Evolutionary conservation across 1,140 invertebrate species (phyloP), one percentile per base, ranked within the genome.

Genomic region (Listronotus bonariensis): DNA sequence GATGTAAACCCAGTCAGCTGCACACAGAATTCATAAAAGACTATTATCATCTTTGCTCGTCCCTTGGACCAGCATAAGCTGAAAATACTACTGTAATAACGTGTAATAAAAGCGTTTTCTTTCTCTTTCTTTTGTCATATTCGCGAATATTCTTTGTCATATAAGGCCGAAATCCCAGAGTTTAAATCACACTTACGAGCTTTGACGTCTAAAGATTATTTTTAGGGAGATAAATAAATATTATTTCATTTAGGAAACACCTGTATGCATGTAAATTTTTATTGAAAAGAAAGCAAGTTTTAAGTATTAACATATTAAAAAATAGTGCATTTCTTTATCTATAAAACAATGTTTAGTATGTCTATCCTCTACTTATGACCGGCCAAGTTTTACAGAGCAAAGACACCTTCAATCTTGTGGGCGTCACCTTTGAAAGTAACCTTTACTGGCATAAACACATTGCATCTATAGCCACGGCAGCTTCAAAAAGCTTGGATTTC

Each of bases 81-180:
- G 68, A 57, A 73, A 73, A 73, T 73, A 73, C 72, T 73, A 70
- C 72, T 70, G 68, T 73, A 73, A 73, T 73, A 73, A 73, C 68
- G 68, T 71, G 72, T 72, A 73, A 73, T 73, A 73, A 73, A 73
- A 68, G 70, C 68, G 62, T 61, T 60, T 63, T 60, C 65, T 65
- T 49, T 71, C 67, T 56, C 42, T 56, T 64, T 65, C 64, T 64
- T 62, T 62, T 62, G 59, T 62, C 59, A 62, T 62, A 62, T 62
- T 53, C 59, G 59, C 53, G 54, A 48, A 65, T 57, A 53, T 53
- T 53, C 63, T 65, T 59, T 65, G 60, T 67, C 61, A 42, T 52
- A 55, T 62, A 65, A 53, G 52, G 63, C 41, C 60, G 26, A 56
- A 54, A 51, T 64, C 65, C 68, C 61, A 26, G 17, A 65, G 58